Evolutionary conservation across 2,888 invertebrate species (phyloP).

Genomic region (Torymus tubicola): DNA sequence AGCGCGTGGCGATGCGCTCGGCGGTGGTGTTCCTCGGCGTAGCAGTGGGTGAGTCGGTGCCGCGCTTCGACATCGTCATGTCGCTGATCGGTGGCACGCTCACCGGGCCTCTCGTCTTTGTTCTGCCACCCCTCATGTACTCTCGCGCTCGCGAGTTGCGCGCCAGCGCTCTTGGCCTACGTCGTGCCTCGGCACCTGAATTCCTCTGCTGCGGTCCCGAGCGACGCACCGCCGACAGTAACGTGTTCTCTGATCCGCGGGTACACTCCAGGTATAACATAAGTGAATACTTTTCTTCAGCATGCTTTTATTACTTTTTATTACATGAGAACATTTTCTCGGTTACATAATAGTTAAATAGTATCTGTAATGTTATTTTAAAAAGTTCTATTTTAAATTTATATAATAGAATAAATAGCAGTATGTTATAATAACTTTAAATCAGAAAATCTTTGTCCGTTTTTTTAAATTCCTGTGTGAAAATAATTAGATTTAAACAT

Average conservation of each 20-base stretch:
- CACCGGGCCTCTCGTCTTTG: conserved; percentile 89
- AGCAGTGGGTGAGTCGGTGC: conserved; percentile 88
- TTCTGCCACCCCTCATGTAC: conserved; percentile 90
- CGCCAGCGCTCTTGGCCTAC: conserved; percentile 10
- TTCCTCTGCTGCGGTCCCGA: conserved; percentile 62
- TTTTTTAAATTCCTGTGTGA: too few species aligned
- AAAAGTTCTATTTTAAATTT: too few species aligned
- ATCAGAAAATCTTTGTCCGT: too few species aligned
- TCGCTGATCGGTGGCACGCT: conserved; percentile 90
- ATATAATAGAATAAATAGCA: too few species aligned
- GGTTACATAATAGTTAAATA: not conserved
- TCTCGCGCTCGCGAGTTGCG: conserved; percentile 76
- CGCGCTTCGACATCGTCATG: conserved; percentile 91
- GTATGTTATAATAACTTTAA: too few species aligned
- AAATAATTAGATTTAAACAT: too few species aligned
- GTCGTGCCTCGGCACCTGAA: conserved; percentile 59
- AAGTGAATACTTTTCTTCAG: not conserved
- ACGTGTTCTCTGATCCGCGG: conserved; percentile 61
- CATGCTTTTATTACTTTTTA: not conserved
- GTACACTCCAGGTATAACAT: conserved; percentile 70
- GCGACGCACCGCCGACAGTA: conserved; percentile 43
- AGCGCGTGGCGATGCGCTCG: conserved; percentile 85
- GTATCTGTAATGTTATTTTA: not conserved
- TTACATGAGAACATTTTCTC: too few species aligned
- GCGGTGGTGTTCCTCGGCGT: conserved; percentile 84